phyloP scores from a whole-genome alignment of 2,797 vertebrate genomes.

The Sphenodon punctatus region DNA sequence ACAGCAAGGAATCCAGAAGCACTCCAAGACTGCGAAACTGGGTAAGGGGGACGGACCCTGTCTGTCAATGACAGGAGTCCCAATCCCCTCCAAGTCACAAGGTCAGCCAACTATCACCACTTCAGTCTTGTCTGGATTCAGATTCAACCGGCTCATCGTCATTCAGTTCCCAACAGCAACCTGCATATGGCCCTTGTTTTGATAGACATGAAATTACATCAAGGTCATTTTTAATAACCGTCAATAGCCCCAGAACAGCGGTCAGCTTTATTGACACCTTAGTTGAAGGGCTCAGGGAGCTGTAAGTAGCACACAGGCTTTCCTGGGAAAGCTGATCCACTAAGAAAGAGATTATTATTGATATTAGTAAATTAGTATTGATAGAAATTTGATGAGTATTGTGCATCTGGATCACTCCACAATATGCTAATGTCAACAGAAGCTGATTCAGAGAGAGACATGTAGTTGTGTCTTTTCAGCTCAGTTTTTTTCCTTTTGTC shows the following conservation, averaged over 20 bases:
- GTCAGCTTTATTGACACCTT: constrained; percentile 87
- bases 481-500: neutral
- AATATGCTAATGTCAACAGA: constrained; percentile 74
- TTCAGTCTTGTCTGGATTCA: too few relatives aligned
- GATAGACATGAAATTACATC: constrained; percentile 93
- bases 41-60: too few relatives aligned
- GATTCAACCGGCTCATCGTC: too few relatives aligned
- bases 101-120: too few relatives aligned
- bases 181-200: constrained; percentile 86
- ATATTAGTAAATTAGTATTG: constrained; percentile 98
- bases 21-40: too few relatives aligned
- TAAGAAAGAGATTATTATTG: constrained; percentile 92
- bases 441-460: too few relatives aligned
- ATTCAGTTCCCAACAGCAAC: constrained; percentile 70
- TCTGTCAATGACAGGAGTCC: too few relatives aligned
- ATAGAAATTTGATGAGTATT: constrained; percentile 92
- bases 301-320: constrained; percentile 59
- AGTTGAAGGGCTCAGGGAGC: constrained; percentile 78
- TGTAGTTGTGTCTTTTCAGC: too few relatives aligned
- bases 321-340: constrained; percentile 80
- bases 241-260: constrained; percentile 88
- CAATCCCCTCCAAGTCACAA: too few relatives aligned
- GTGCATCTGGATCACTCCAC: constrained; percentile 85
- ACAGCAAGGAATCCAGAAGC: too few relatives aligned
- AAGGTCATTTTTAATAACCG: constrained; percentile 98